A percentile compares a stretch with the other conserved stretches of the same genome.
phyloP scores from a whole-genome alignment of 2,888 invertebrate species.

The Drosophila limbata region DNA sequence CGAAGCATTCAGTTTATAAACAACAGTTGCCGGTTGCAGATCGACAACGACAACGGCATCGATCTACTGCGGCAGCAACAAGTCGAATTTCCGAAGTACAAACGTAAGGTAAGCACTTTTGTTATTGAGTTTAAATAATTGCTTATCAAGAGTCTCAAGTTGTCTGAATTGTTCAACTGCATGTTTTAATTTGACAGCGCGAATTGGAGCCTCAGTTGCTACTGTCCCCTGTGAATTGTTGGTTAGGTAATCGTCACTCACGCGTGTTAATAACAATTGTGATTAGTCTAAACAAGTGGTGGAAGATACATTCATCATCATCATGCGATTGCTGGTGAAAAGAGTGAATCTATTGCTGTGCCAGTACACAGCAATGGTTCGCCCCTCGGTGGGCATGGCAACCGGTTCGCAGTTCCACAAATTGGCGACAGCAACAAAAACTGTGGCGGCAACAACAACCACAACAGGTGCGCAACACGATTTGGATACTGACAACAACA shows the following conservation, averaged over 20 bases:
- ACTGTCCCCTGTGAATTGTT: conserved; percentile 39
- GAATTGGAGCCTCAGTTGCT: conserved; percentile 29
- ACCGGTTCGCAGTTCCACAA: conserved; percentile 68
- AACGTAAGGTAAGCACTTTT: conserved; percentile 46
- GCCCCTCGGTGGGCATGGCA: conserved; percentile 44
- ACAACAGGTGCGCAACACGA: conserved; percentile 44
- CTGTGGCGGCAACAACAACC: conserved; percentile 9
- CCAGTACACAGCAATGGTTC: conserved; percentile 33
- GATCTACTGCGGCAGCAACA: not conserved
- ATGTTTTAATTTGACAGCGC: conserved; percentile 46
- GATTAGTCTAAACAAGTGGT: conserved; percentile 14
- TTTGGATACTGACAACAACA: conserved; percentile 34
- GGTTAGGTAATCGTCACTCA: conserved; percentile 52
- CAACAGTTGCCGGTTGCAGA: conserved; percentile 61
- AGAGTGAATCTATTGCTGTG: conserved; percentile 46
- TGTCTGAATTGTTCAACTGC: conserved; percentile 54
- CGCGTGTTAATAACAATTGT: conserved; percentile 22
- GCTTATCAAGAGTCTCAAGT: conserved; percentile 59
- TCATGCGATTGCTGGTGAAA: conserved; percentile 61
- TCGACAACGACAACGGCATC: conserved; percentile 15
- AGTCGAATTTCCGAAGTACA: conserved; percentile 10
- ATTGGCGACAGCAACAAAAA: conserved; percentile 49
- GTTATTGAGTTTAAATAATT: conserved; percentile 22
- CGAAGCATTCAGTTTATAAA: conserved; percentile 63
- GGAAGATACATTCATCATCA: conserved; percentile 30